These are phyloP conservation scores for Bombyx huttoni DNA, from an alignment of 2,888 invertebrate genomes.

Conservation along the genomic window DNA sequence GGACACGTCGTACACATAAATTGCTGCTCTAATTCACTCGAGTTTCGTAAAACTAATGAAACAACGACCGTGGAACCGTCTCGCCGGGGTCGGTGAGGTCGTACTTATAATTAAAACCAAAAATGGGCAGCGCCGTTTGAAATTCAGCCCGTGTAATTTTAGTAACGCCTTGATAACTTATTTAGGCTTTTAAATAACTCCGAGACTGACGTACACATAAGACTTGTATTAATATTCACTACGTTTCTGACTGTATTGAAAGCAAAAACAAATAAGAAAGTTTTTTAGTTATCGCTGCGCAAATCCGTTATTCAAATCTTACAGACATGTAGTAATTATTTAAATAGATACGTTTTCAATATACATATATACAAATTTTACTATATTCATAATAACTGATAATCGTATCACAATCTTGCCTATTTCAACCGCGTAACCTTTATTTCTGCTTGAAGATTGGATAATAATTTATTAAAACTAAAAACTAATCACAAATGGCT, in stretches of 20 bases:
- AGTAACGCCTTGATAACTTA: background rate
- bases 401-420: no score
- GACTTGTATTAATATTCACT: background rate
- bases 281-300: no score
- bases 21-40: slow-evolving; percentile 63
- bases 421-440: no score
- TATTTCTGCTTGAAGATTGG: no score
- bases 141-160: slow-evolving; percentile 1
- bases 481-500: no score
- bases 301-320: no score
- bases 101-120: slow-evolving; percentile 26
- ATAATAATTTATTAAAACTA: no score
- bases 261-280: no score
- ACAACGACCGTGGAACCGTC: slow-evolving; percentile 26
- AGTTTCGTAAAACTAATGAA: slow-evolving; percentile 54
- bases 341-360: no score
- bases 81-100: slow-evolving; percentile 38
- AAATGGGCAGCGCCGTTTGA: slow-evolving; percentile 9
- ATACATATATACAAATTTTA: no score
- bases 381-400: no score
- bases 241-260: background rate
- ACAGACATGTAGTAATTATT: no score
- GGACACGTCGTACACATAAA: slow-evolving; percentile 58
- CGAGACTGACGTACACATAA: background rate
- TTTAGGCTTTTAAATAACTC: background rate